A percentile compares a stretch with the other conserved stretches of the same genome.
Evolutionary conservation across 1,140 invertebrate species (phyloP).

Genomic region (Mya arenaria): DNA sequence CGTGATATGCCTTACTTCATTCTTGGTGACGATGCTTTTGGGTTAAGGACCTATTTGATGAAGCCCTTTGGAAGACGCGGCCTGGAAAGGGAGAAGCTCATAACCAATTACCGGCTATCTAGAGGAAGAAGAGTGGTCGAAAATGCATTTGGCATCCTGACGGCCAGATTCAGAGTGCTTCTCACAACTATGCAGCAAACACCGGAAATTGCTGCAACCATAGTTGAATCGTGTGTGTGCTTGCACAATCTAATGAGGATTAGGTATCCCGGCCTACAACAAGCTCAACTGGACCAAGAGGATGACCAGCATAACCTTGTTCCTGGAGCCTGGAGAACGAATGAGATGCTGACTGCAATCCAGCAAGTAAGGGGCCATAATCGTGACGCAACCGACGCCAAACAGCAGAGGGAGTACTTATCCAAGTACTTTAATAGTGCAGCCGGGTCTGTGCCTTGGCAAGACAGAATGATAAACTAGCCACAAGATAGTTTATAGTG

Average conservation of each 20-base stretch:
- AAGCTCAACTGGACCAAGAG: not conserved
- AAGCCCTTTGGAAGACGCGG: constrained; percentile 69
- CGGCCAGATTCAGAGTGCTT: not conserved
- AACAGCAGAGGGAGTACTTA: too few relatives aligned
- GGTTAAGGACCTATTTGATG: constrained; percentile 62
- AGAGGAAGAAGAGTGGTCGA: constrained; percentile 73
- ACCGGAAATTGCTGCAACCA: not conserved
- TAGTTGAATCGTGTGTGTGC: constrained; percentile 41
- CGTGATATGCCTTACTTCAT: constrained; percentile 57
- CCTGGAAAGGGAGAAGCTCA: constrained; percentile 59
- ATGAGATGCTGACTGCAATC: too few relatives aligned
- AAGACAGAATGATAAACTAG: too few relatives aligned
- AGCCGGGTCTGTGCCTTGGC: too few relatives aligned
- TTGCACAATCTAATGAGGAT: constrained; percentile 41
- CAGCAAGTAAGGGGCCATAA: too few relatives aligned
- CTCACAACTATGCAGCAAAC: not conserved
- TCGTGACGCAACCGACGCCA: too few relatives aligned
- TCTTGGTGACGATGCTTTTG: constrained; percentile 72
- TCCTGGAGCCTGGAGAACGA: constrained; percentile 11
- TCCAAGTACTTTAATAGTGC: too few relatives aligned
- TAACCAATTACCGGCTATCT: constrained; percentile 82
- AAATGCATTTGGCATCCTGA: constrained; percentile 75
- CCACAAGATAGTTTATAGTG: too few relatives aligned
- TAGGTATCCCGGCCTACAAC: not conserved
- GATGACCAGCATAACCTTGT: constrained; percentile 29